phyloP scores from a whole-genome alignment of 2,888 invertebrate genomes.

The Hypselothyrea guttata region DNA sequence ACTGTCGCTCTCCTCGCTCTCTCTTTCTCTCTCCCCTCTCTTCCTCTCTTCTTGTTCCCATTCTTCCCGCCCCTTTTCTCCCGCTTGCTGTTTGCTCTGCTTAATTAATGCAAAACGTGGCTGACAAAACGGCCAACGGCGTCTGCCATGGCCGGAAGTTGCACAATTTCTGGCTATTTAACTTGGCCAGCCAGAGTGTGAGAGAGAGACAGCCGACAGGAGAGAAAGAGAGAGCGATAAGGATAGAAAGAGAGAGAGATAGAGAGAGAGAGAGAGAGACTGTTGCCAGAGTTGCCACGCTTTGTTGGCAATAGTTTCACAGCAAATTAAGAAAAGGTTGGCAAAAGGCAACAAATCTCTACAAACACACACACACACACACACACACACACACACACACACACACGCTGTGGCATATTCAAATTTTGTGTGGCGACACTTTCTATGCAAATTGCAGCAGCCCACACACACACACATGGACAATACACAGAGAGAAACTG shows the following conservation, averaged over 20 bases:
- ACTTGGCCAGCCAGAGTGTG: constrained; percentile 56
- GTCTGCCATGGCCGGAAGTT: constrained; percentile 61
- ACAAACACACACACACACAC: constrained; percentile 13
- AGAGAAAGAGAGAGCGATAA: too few relatives aligned
- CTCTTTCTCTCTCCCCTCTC: too few relatives aligned
- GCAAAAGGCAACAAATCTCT: constrained; percentile 39
- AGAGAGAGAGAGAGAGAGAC: too few relatives aligned
- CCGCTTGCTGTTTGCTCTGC: constrained; percentile 22
- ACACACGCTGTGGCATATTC: constrained; percentile 30
- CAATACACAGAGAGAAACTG: too few relatives aligned
- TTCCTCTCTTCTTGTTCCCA: too few relatives aligned
- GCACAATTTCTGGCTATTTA: constrained; percentile 75
- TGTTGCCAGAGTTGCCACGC: constrained; percentile 46
- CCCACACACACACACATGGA: constrained; percentile 33
- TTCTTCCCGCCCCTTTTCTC: constrained; percentile 6
- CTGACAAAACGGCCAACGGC: constrained; percentile 72
- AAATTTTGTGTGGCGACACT: constrained; percentile 72
- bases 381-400: constrained; percentile 11
- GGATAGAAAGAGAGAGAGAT: too few relatives aligned
- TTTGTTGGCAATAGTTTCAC: constrained; percentile 77
- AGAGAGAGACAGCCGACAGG: constrained; percentile 4
- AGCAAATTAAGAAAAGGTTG: constrained; percentile 78
- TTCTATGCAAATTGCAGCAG: constrained; percentile 74
- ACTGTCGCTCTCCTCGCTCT: too few relatives aligned
- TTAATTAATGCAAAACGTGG: constrained; percentile 55